Base-by-base conservation (phyloP, 2,888 invertebrate species). In the Caenorhabditis sp. region DNA sequence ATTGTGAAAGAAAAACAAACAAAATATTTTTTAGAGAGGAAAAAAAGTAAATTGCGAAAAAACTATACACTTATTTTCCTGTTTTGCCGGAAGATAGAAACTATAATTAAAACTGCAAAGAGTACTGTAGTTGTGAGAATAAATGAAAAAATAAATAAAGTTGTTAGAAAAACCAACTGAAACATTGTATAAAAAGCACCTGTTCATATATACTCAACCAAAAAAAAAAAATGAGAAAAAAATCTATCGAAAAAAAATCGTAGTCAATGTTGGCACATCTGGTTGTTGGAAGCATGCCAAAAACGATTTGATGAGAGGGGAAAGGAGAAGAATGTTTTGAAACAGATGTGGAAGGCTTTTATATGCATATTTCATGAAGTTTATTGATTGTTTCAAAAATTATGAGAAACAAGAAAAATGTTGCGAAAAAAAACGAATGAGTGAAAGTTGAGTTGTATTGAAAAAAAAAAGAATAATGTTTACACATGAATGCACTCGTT, bases 401-500 rank as follows among this genome's bases (percentile, higher is more conserved):
- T 6, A 21, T 21, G 5, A 51, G 51, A 51, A 21, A 31, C 43
- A 17, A 43, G n/a, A 43, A 14, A 43, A 43, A 43, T 43, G 43
- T 43, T 43, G 43, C 43, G 17, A 43, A 43, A 43, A 43, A 43
- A 43, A 17, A 14, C 10, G 17, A 43, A 43, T 17, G 17, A 43
- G 43, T 43, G 43, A 43, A 43, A 43, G 43, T 43, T 17, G 43
- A 43, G 43, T 43, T 43, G 5, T 43, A 10, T 5, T 43, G 14
- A 10, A 10, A 14, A 43, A 43, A 51, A 21, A 51, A 21, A 51
- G 51, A 31, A 31, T 31, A 31, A 43, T 43, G 43, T 43, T 43
- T 43, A 43, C 43, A 43, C 43, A 43, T 43, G 43, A 43, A 43
- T 43, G 43, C 43, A 43, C 43, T 43, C 43, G 43, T 43, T 43